Conservation (phyloP, 2,797 vertebrate genomes). For the Lagodon rhomboides region DNA sequence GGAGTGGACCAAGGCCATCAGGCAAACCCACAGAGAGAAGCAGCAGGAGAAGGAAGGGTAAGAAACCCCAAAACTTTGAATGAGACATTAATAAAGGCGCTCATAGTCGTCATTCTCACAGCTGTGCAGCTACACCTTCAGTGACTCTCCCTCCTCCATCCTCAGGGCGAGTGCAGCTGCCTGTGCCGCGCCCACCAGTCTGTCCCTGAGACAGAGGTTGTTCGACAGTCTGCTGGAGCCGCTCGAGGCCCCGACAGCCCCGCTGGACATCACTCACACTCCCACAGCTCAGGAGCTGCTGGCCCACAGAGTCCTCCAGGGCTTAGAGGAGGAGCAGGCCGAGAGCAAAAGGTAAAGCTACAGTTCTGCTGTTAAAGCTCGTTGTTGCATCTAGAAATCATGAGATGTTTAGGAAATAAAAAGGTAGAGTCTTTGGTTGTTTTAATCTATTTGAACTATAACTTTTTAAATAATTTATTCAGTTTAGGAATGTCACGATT, state of each 20-base stretch:
- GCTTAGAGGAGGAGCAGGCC: constrained; percentile 87
- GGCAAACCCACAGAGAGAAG: constrained; percentile 85
- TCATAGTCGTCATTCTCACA: not conserved
- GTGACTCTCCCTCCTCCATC: not conserved
- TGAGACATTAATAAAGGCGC: no score
- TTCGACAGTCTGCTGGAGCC: constrained; percentile 66
- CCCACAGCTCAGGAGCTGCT: constrained; percentile 83
- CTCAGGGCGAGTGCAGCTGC: constrained; percentile 43
- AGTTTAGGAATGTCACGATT: no score
- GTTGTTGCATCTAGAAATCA: not conserved
- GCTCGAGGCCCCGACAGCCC: not conserved
- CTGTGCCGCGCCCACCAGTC: constrained; percentile 2
- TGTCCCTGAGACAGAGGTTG: constrained; percentile 70
- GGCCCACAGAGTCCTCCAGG: constrained; percentile 82
- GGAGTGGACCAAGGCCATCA: constrained; percentile 88
- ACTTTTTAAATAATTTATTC: not conserved
- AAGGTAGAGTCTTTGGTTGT: not conserved
- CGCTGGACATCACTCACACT: constrained; percentile 70
- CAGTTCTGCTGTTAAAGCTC: not conserved
- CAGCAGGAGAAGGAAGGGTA: constrained; percentile 73
- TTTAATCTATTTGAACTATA: no score
- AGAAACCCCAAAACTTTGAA: constrained; percentile 3
- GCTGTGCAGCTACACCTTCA: not conserved
- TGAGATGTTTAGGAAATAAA: not conserved
- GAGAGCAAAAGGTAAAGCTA: constrained; percentile 77